Evolutionary conservation across 2,113 vertebrate genomes (phyloP), one percentile per base, ranked within the genome.

Genomic region (Arizona elegans): DNA sequence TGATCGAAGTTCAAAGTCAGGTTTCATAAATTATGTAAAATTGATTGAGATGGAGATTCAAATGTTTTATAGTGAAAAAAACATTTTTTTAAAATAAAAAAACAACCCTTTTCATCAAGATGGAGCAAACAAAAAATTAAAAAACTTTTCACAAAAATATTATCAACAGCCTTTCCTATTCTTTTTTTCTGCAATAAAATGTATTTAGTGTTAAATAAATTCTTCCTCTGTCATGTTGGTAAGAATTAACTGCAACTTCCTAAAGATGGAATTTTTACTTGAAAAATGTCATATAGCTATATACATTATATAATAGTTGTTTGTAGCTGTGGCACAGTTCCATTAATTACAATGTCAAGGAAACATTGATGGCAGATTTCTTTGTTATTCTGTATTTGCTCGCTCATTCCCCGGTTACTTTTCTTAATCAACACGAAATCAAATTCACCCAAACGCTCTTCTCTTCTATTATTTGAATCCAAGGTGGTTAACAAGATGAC

Each of bases 381-480:
- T 94, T 92, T 53, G 91, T n/a, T 85, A 90, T 88, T 15, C 62
- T 12, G 7, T n/a, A 26, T 86, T 55, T 93, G 88, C 53, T 50
- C 58, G 58, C 50, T 43, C 62, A 89, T 9, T 58, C n/a, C 88
- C 21, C 62, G 21, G 89, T 33, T 94, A 93, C 91, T 85, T 93
- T 96, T 95, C 93, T 86, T 95, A 93, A 93, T 92, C 81, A 65
- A 93, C 26, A 65, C 21, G 92, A 93, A 94, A 92, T 50, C 6
- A 91, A 59, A 1, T 12, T 91, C 96, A 0, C 5, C 26, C 6
- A 15, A 2, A 89, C 65, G 93, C 29, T 93, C 13, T 15, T 87
- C 26, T 62, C 89, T 94, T 89, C 58, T 58, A 4, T 17, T 86
- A 17, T 21, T 26, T 29, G 38, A 50, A 56, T 23, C 38, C n/a